Percentiles rank a stretch among this genome's conserved stretches.
Evolutionary conservation across 2,797 vertebrate species (phyloP).

Genomic region (Schizopygopsis pylzovi): DNA sequence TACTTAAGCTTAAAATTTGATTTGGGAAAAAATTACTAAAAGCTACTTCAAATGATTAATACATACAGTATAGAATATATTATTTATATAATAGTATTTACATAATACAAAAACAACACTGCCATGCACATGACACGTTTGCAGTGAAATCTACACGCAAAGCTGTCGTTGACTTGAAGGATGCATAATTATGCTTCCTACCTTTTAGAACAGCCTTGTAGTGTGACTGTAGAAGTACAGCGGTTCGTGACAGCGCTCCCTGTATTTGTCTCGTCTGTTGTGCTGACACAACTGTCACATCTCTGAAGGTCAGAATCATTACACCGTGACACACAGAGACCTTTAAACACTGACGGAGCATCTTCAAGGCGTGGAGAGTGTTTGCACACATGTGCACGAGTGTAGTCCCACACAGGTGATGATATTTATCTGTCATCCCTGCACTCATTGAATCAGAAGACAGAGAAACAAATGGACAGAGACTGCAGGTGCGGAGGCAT

Average conservation of each 20-base stretch:
- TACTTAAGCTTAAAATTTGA: too few relatives aligned
- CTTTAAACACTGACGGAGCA: conserved; percentile 74
- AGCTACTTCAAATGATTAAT: neutral
- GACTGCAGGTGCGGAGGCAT: conserved; percentile 33
- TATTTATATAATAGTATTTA: neutral
- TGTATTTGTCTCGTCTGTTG: conserved; percentile 52
- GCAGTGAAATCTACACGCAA: neutral
- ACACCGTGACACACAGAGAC: conserved; percentile 78
- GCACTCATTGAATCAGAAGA: conserved; percentile 41
- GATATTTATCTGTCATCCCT: conserved; percentile 24
- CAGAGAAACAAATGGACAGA: conserved; percentile 30
- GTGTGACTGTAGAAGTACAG: neutral
- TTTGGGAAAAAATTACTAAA: neutral
- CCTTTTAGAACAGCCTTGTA: neutral
- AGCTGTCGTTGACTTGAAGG: neutral
- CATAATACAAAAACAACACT: neutral
- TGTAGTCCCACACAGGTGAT: conserved; percentile 13
- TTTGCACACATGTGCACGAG: conserved; percentile 22
- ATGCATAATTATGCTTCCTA: neutral
- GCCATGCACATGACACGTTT: neutral
- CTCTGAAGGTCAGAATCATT: conserved; percentile 79
- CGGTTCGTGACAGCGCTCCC: conserved; percentile 4
- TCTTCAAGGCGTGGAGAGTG: conserved; percentile 67
- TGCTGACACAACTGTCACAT: conserved; percentile 71
- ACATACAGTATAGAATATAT: neutral